phyloP scores from a whole-genome alignment of 2,888 invertebrate genomes.

The Ectropis crepuscularia region DNA sequence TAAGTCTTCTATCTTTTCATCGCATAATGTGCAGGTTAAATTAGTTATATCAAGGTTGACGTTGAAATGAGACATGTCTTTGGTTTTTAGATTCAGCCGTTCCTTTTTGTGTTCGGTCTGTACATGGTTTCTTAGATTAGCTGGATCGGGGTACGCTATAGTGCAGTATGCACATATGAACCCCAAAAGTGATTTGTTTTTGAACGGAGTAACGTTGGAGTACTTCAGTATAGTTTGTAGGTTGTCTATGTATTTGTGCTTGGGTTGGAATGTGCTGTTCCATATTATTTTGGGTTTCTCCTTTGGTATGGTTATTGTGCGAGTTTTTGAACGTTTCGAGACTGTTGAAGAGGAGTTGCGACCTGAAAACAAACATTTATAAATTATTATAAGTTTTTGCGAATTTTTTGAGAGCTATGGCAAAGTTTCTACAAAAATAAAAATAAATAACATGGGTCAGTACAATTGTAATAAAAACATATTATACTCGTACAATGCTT shows the following conservation, averaged over 20 bases:
- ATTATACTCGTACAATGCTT: no score
- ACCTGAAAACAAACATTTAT: slow-evolving; percentile 10
- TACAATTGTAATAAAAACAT: no score
- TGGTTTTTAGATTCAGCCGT: slow-evolving; percentile 60
- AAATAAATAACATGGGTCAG: no score
- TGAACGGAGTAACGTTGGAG: slow-evolving; percentile 70
- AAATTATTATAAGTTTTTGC: no score
- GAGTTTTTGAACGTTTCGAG: slow-evolving; percentile 52
- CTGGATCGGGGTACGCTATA: slow-evolving; percentile 61
- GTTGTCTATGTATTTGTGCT: slow-evolving; percentile 64
- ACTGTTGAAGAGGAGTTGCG: slow-evolving; percentile 41
- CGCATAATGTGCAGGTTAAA: slow-evolving; percentile 66
- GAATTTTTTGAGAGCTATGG: no score
- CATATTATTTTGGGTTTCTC: slow-evolving; percentile 30
- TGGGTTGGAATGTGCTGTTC: slow-evolving; percentile 18
- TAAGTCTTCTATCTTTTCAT: slow-evolving; percentile 49
- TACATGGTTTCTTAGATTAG: slow-evolving; percentile 62
- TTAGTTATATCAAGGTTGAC: slow-evolving; percentile 75
- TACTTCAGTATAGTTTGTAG: slow-evolving; percentile 62
- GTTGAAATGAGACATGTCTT: slow-evolving; percentile 63
- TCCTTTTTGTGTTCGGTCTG: slow-evolving; percentile 55
- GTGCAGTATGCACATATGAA: slow-evolving; percentile 71
- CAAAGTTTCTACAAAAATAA: no score
- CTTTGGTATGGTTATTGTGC: slow-evolving; percentile 36
- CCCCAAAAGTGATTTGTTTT: slow-evolving; percentile 64